These are phyloP conservation scores for Alca torda DNA, from an alignment of 2,797 vertebrate species.

Conservation along the genomic window DNA sequence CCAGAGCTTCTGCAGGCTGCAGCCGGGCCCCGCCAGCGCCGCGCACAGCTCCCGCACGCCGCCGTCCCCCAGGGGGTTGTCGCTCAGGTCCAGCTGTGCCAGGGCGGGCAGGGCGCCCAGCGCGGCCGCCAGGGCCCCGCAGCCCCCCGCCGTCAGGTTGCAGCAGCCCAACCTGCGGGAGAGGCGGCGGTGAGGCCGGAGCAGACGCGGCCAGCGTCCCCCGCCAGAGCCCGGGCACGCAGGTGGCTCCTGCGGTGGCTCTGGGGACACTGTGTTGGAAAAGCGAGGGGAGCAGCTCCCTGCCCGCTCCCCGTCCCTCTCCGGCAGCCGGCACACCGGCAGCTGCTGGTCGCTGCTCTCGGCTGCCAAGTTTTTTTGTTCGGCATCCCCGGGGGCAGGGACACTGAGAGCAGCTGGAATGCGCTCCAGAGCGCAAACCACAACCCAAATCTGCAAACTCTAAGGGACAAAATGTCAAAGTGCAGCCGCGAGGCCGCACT, in stretches of 20 bases:
- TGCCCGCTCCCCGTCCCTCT: not conserved
- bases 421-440: not conserved
- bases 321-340: not conserved
- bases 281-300: not conserved
- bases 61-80: not conserved
- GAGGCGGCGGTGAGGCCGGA: fast-evolving
- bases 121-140: fast-evolving
- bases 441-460: not conserved
- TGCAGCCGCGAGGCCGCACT: fast-evolving
- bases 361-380: not conserved
- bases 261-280: not conserved
- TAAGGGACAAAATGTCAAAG: not conserved
- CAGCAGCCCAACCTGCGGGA: not conserved
- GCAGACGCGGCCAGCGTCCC: no score
- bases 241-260: not conserved
- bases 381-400: fast-evolving
- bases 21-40: fast-evolving
- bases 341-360: no score
- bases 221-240: fast-evolving
- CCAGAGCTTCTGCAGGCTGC: not conserved
- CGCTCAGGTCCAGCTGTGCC: not conserved
- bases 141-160: not conserved
- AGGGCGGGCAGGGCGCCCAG: not conserved
- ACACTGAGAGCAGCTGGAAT: not conserved
- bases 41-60: not conserved